Conservation (phyloP, 1,140 invertebrate genomes). For the Drosophila punjabiensis region DNA sequence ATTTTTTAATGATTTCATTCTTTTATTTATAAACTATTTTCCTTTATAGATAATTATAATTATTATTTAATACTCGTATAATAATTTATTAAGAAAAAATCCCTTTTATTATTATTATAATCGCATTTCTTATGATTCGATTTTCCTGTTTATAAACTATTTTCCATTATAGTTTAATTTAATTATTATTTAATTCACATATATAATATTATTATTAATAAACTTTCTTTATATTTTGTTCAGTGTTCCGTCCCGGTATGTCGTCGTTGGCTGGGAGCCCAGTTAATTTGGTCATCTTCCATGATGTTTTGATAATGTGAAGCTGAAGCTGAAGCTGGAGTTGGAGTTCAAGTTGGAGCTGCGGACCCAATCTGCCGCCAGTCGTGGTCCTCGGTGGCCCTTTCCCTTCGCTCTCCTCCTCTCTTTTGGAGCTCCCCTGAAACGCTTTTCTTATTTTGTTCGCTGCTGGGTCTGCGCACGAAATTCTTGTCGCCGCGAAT, state of each 20-base stretch:
- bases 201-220: not conserved
- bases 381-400: conserved; percentile 42
- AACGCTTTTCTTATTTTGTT: conserved; percentile 20
- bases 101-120: too few species aligned
- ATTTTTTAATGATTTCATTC: not conserved
- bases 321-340: conserved; percentile 20
- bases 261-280: conserved; percentile 35
- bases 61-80: not conserved
- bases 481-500: conserved; percentile 82
- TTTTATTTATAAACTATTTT: not conserved
- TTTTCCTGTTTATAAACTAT: not conserved
- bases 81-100: not conserved
- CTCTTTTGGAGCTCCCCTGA: not conserved
- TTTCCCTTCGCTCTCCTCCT: not conserved
- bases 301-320: conserved; percentile 83
- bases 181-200: not conserved
- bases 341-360: conserved; percentile 24
- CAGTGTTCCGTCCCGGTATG: conserved; percentile 11
- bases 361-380: conserved; percentile 38
- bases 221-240: not conserved
- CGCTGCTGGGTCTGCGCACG: conserved; percentile 58
- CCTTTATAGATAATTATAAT: not conserved
- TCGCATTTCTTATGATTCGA: not conserved
- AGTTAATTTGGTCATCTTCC: conserved; percentile 84
- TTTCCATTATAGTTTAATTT: not conserved